These are phyloP conservation scores for Thalassoma bifasciatum DNA, from an alignment of 2,113 vertebrate genomes.

Conservation along the genomic window DNA sequence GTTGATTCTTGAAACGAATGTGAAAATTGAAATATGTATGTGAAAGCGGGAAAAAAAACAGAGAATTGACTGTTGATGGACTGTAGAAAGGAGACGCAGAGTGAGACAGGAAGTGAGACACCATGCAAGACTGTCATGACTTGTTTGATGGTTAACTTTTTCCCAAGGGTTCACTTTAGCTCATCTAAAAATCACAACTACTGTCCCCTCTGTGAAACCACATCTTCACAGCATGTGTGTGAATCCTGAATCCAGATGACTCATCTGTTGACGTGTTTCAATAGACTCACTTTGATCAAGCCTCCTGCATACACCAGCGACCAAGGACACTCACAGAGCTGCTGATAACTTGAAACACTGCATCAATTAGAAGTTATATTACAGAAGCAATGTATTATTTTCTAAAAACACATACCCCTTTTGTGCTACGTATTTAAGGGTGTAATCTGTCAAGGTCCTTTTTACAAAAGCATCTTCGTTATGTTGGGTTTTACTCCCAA, in stretches of 20 bases:
- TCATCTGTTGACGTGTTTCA: slow-evolving; percentile 47
- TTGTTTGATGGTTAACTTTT: neutral
- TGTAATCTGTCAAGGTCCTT: neutral
- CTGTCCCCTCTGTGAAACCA: neutral
- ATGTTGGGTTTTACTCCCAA: slow-evolving; percentile 3
- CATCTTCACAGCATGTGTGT: slow-evolving; percentile 10
- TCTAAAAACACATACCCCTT: neutral
- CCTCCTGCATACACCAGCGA: slow-evolving; percentile 1
- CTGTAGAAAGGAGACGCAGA: slow-evolving; percentile 2
- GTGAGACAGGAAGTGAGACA: neutral
- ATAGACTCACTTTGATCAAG: slow-evolving; percentile 25
- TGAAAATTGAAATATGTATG: slow-evolving; percentile 24
- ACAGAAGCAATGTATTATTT: neutral
- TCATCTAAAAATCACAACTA: slow-evolving; percentile 18
- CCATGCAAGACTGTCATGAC: neutral
- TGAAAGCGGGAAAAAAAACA: slow-evolving; percentile 4
- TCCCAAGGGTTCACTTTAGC: slow-evolving; percentile 18
- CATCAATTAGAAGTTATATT: slow-evolving; percentile 19
- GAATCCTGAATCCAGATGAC: slow-evolving; percentile 39
- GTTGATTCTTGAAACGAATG: slow-evolving; percentile 39
- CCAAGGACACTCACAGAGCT: slow-evolving; percentile 20
- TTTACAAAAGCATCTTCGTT: slow-evolving; percentile 24
- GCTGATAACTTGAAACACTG: slow-evolving; percentile 9
- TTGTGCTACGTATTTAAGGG: neutral
- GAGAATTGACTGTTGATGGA: slow-evolving; percentile 7